These are phyloP conservation scores for Dorcus parallelipipedus DNA, from an alignment of 2,888 invertebrate genomes.

Conservation along the genomic window DNA sequence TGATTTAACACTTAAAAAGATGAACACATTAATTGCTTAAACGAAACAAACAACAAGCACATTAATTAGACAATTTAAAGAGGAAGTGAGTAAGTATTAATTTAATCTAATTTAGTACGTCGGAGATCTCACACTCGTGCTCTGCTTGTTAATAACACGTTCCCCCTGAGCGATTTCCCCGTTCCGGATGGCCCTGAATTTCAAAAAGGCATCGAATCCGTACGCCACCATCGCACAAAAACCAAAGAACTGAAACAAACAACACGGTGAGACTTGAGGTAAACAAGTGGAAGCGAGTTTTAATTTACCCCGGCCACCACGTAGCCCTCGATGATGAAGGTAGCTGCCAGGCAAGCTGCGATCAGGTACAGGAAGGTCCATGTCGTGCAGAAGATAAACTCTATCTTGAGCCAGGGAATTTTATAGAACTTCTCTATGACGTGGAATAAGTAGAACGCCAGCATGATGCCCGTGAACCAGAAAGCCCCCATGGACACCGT, in stretches of 20 bases:
- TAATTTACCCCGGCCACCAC: slow-evolving; percentile 71
- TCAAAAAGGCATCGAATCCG: slow-evolving; percentile 75
- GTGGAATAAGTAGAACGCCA: slow-evolving; percentile 80
- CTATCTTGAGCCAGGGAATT: slow-evolving; percentile 84
- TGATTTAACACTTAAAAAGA: background rate
- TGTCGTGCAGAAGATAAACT: slow-evolving; percentile 69
- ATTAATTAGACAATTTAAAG: background rate
- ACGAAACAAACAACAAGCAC: slow-evolving; percentile 3
- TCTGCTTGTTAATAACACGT: slow-evolving; percentile 62
- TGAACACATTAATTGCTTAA: background rate
- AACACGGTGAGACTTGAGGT: background rate
- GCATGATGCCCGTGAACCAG: slow-evolving; percentile 77
- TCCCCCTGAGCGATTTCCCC: slow-evolving; percentile 75
- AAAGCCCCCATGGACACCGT: slow-evolving; percentile 80
- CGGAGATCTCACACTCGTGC: slow-evolving; percentile 53
- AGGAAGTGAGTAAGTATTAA: background rate
- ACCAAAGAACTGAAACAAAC: slow-evolving; percentile 75
- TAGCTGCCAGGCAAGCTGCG: slow-evolving; percentile 67
- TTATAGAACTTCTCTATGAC: slow-evolving; percentile 79
- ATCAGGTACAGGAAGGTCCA: slow-evolving; percentile 75
- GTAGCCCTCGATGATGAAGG: slow-evolving; percentile 58
- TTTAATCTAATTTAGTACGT: slow-evolving; percentile 42
- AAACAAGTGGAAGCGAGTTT: background rate
- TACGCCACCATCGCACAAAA: slow-evolving; percentile 78
- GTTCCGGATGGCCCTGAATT: slow-evolving; percentile 63